Evolutionary conservation across 1,140 invertebrate genomes (phyloP), one percentile per base, ranked within the genome.

Genomic region (Colletes gigas): DNA sequence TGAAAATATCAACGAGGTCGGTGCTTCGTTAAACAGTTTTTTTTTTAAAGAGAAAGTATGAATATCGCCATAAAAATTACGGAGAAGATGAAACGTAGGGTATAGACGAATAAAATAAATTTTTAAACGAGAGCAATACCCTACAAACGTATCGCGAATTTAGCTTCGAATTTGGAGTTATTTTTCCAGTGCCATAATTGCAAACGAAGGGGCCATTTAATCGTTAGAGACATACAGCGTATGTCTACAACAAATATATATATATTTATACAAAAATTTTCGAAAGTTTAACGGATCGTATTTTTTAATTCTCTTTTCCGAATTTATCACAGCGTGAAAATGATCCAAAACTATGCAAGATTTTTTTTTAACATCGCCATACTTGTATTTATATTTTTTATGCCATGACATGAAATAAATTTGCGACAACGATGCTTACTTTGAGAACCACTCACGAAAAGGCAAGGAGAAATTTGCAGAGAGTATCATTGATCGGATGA

Each of bases 101-200:
- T 15, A 15, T 7, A 3, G 4, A 0, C 15, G 44, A 57, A 14
- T 19, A 19, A 15, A 19, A 57, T 7, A 8, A 19, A 0, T 12
- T 30, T 39, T 7, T 19, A 17, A 21, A 59, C 0, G 12, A 10
- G 15, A 59, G 12, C 9, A 21, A 67, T 9, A 8, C 17, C 12
- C 17, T 72, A 21, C 15, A 12, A 50, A 63, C 39, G 2, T 63
- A 19, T 30, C 0, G 19, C 17, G 17, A 30, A 30, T 30, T 30
- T 7, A 9, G 17, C 7, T 39, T 50, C 12, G 8, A 17, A 68
- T 69, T 39, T 6, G 41, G 55, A 65, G 62, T 73, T 66, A 82
- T 73, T 55, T 68, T 78, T 72, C 55, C 66, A 78, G 82, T 87
- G 80, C 74, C 85, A 87, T 87, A 87, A 55, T 75, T 52, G 55